phyloP scores from a whole-genome alignment of 2,797 vertebrate genomes.

The Dipus sagitta region DNA sequence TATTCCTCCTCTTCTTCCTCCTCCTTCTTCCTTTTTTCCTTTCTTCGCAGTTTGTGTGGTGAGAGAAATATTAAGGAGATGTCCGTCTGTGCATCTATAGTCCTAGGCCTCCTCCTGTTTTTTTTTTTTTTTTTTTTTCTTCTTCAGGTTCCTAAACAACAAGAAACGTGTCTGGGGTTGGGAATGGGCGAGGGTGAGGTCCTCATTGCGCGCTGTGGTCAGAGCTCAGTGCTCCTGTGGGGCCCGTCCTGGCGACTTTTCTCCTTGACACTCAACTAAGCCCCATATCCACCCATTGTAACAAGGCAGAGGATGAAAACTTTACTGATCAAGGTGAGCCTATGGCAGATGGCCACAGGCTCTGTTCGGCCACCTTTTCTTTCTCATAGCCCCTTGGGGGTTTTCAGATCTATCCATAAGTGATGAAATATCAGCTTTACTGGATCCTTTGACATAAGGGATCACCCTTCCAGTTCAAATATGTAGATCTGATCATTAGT shows the following conservation, averaged over 20 bases:
- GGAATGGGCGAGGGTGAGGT: not conserved
- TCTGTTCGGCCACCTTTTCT: not conserved
- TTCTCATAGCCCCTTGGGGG: not conserved
- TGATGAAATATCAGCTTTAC: not conserved
- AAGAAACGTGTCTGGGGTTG: not conserved
- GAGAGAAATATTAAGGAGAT: not conserved
- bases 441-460: not conserved
- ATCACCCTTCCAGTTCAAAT: not conserved
- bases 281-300: not conserved
- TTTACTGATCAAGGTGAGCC: not conserved
- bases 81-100: not conserved
- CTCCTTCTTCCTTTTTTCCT: not conserved
- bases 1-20: not conserved
- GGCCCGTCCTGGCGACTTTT: not conserved
- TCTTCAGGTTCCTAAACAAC: constrained; percentile 18
- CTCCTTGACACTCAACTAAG: not conserved
- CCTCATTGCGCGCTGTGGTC: not conserved
- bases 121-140: not conserved
- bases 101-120: not conserved
- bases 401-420: not conserved
- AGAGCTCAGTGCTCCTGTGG: not conserved
- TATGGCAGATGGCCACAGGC: not conserved
- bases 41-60: not conserved
- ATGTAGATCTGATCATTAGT: not conserved
- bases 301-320: not conserved